Conservation (phyloP, 1,140 invertebrate genomes). For the Achroia grisella region DNA sequence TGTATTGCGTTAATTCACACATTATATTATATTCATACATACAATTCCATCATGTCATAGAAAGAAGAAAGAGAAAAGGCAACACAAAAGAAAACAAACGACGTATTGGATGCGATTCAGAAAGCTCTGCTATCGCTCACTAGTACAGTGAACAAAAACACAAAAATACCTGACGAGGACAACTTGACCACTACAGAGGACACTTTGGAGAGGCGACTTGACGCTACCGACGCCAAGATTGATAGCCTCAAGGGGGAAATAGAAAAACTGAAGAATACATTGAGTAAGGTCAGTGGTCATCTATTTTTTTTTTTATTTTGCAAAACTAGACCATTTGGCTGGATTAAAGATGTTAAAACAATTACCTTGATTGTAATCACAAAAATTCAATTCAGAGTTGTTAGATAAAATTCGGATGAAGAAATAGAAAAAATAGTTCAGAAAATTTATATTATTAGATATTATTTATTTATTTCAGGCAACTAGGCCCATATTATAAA, state of each 20-base stretch:
- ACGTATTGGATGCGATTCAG: conserved; percentile 79
- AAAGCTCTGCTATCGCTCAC: conserved; percentile 75
- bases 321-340: too few species aligned
- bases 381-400: too few species aligned
- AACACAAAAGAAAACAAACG: conserved; percentile 80
- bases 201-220: conserved; percentile 26
- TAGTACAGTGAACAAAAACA: conserved; percentile 27
- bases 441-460: too few species aligned
- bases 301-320: neutral
- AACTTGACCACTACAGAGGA: conserved; percentile 65
- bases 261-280: conserved; percentile 69
- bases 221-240: conserved; percentile 64
- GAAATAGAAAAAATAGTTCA: too few species aligned
- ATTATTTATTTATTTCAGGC: too few species aligned
- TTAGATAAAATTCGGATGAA: too few species aligned
- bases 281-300: conserved; percentile 50
- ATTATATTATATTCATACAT: too few species aligned
- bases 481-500: too few species aligned
- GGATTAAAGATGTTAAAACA: too few species aligned
- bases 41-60: conserved; percentile 64
- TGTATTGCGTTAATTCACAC: too few species aligned
- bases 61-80: conserved; percentile 80
- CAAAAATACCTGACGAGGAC: conserved; percentile 62
- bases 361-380: too few species aligned
- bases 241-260: conserved; percentile 73